Evolutionary conservation across 2,797 vertebrate genomes (phyloP).

Genomic region (Pangasius macronema): DNA sequence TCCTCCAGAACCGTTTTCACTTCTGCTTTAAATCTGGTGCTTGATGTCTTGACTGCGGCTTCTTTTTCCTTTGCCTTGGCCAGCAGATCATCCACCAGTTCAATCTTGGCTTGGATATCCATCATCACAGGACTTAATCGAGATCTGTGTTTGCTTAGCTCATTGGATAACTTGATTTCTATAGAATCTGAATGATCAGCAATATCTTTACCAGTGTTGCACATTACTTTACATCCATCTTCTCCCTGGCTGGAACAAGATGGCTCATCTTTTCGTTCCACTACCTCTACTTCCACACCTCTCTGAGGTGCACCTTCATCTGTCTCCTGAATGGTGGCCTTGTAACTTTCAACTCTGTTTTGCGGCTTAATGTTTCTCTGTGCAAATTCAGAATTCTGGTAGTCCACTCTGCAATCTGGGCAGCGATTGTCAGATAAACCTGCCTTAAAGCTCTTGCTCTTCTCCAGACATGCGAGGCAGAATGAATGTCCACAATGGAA

Average conservation of each 20-base stretch:
- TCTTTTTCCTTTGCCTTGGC: constrained; percentile 62
- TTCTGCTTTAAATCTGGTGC: constrained; percentile 63
- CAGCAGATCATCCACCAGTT: constrained; percentile 61
- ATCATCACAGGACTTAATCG: constrained; percentile 63
- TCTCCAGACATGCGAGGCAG: constrained; percentile 69
- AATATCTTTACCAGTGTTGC: constrained; percentile 25
- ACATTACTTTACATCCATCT: background rate
- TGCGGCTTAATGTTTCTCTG: constrained; percentile 68
- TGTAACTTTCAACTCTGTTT: constrained; percentile 66
- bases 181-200: constrained; percentile 19
- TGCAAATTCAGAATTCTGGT: constrained; percentile 53
- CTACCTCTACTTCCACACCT: background rate
- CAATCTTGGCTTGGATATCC: constrained; percentile 65
- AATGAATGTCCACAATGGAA: constrained; percentile 76
- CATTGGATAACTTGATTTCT: constrained; percentile 3
- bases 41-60: constrained; percentile 54
- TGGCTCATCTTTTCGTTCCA: background rate
- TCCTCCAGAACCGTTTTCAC: constrained; percentile 58
- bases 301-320: constrained; percentile 23
- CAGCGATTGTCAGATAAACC: constrained; percentile 67
- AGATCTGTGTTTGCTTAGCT: constrained; percentile 62
- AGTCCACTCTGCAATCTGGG: constrained; percentile 71
- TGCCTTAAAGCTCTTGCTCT: constrained; percentile 60
- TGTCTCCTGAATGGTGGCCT: constrained; percentile 47
- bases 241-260: background rate